A percentile compares a stretch with the other conserved stretches of the same genome.
Conservation (phyloP, 2,888 invertebrate species). For the Conomelus anceps region DNA sequence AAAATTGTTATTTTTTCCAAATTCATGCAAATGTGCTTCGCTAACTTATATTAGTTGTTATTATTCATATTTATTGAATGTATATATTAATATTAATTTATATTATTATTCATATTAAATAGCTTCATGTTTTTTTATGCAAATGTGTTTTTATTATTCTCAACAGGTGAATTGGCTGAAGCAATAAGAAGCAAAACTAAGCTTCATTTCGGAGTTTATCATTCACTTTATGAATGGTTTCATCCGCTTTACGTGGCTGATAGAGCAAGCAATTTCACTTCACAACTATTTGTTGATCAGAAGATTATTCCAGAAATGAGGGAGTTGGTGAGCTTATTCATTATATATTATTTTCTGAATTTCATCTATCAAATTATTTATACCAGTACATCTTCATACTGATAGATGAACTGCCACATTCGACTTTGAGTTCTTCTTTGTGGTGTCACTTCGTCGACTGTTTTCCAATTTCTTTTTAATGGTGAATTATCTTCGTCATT, state of each 20-base stretch:
- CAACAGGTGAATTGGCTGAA: slow-evolving; percentile 56
- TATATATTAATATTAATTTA: too few species aligned
- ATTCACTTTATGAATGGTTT: slow-evolving; percentile 83
- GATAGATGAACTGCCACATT: too few species aligned
- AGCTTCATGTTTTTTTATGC: neutral
- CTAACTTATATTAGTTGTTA: too few species aligned
- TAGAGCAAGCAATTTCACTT: slow-evolving; percentile 54
- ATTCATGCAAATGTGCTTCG: too few species aligned
- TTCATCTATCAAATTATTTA: too few species aligned
- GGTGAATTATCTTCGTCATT: too few species aligned
- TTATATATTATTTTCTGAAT: neutral
- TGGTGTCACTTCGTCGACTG: too few species aligned
- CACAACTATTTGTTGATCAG: slow-evolving; percentile 57
- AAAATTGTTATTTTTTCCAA: too few species aligned
- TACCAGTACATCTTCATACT: too few species aligned
- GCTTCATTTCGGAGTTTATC: slow-evolving; percentile 75
- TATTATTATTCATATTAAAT: neutral
- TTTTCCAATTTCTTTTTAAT: too few species aligned
- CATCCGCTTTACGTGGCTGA: slow-evolving; percentile 73
- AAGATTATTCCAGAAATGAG: slow-evolving; percentile 77
- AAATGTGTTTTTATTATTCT: slow-evolving; percentile 1
- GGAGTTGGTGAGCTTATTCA: slow-evolving; percentile 53
- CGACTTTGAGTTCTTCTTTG: too few species aligned
- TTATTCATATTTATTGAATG: too few species aligned
- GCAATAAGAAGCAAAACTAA: slow-evolving; percentile 56